Percentiles rank a stretch among this genome's conserved stretches.
These are phyloP conservation scores for Cynodonichthys magdalenae DNA, from an alignment of 2,797 vertebrate species.

Conservation along the genomic window DNA sequence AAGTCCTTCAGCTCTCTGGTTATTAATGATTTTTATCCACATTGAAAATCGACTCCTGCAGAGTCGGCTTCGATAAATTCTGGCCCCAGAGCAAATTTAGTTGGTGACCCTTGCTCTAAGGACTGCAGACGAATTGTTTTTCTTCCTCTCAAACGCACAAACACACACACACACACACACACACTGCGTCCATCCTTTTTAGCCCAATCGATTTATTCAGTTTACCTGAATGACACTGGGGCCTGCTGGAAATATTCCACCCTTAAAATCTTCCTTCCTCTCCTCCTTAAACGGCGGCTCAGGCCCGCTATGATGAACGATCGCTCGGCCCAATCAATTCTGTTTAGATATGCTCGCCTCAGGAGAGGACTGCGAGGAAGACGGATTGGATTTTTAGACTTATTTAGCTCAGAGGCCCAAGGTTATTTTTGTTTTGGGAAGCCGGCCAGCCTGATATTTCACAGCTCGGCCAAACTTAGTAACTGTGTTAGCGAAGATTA, in stretches of 20 bases:
- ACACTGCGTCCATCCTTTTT: constrained; percentile 3
- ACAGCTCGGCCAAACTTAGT: constrained; percentile 10
- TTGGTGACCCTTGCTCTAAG: no score
- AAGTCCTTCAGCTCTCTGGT: no score
- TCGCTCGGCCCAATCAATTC: constrained; percentile 62
- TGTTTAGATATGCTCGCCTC: constrained; percentile 68
- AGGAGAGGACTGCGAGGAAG: constrained; percentile 45
- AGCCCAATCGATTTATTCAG: constrained; percentile 40
- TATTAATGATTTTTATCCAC: no score
- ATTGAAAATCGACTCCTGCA: no score
- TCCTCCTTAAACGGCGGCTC: constrained; percentile 40
- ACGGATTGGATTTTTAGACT: constrained; percentile 51
- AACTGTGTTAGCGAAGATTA: constrained; percentile 6
- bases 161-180: background rate
- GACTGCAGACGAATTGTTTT: background rate
- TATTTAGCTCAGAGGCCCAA: constrained; percentile 54
- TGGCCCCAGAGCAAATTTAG: no score
- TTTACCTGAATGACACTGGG: constrained; percentile 46
- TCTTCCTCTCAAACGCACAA: no score
- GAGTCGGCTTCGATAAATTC: no score
- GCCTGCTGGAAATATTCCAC: constrained; percentile 43
- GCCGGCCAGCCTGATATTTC: constrained; percentile 39
- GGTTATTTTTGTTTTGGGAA: constrained; percentile 57
- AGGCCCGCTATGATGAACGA: constrained; percentile 58
- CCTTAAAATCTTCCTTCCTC: constrained; percentile 48